Conservation (phyloP, 1,140 invertebrate species). For the Drosophila ambigua region DNA sequence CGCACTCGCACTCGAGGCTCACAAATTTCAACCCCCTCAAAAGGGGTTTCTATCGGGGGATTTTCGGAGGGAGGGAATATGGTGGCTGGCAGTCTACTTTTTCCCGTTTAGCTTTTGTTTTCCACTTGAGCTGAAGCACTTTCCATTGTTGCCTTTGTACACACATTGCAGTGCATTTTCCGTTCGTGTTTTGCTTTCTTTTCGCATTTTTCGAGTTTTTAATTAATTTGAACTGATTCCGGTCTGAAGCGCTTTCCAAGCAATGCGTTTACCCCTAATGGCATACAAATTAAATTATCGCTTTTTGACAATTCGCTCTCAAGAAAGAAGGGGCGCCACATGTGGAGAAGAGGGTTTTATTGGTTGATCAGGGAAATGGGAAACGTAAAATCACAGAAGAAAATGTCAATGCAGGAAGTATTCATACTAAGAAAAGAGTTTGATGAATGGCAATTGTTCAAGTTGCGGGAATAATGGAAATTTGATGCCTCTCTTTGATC, state of each 20-base stretch:
- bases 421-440: slow-evolving; percentile 5
- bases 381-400: slow-evolving; percentile 5
- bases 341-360: slow-evolving; percentile 24
- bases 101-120: slow-evolving; percentile 73
- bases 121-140: slow-evolving; percentile 75
- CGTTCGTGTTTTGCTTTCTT: slow-evolving; percentile 56
- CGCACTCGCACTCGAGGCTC: slow-evolving; percentile 32
- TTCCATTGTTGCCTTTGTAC: slow-evolving; percentile 67
- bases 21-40: slow-evolving; percentile 59
- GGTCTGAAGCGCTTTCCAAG: slow-evolving; percentile 51
- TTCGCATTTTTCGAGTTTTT: slow-evolving; percentile 55
- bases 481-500: slow-evolving; percentile 22
- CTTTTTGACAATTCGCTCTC: slow-evolving; percentile 19
- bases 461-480: slow-evolving; percentile 26
- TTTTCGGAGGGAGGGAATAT: slow-evolving; percentile 9
- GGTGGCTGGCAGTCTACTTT: slow-evolving; percentile 14
- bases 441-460: background rate
- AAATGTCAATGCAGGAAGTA: slow-evolving; percentile 5
- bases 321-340: slow-evolving; percentile 12
- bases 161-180: slow-evolving; percentile 53
- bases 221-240: slow-evolving; percentile 69
- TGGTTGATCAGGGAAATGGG: slow-evolving; percentile 22
- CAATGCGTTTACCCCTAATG: slow-evolving; percentile 53
- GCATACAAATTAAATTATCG: slow-evolving; percentile 71
- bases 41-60: no score